phyloP scores from a whole-genome alignment of 2,888 invertebrate species.

The Nesidiocoris tenuis region DNA sequence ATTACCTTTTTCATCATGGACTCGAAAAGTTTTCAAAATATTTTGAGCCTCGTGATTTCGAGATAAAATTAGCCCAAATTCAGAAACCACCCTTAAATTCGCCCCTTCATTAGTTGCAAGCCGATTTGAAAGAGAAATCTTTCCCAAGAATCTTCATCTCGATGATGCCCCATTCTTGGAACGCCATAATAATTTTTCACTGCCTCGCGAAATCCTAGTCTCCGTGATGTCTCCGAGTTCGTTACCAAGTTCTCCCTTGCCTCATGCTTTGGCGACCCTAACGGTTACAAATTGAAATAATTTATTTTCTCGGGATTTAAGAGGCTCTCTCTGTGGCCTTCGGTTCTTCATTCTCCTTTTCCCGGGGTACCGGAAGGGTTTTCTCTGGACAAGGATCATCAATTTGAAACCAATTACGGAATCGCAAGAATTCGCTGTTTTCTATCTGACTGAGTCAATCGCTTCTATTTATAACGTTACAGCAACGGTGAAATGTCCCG shows the following conservation, averaged over 20 bases:
- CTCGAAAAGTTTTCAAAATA: too few species aligned
- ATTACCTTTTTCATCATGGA: too few species aligned
- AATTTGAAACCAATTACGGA: not conserved
- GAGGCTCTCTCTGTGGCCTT: not conserved
- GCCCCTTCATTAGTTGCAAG: too few species aligned
- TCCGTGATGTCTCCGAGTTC: not conserved
- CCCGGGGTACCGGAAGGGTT: not conserved
- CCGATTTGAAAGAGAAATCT: too few species aligned
- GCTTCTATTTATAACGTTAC: too few species aligned
- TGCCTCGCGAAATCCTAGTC: not conserved
- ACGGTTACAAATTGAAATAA: not conserved
- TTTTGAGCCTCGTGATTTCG: too few species aligned
- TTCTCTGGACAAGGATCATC: not conserved
- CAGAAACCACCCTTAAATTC: too few species aligned
- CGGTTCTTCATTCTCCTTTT: too few species aligned
- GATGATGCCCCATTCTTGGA: not conserved
- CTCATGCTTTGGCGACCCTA: not conserved
- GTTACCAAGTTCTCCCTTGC: not conserved
- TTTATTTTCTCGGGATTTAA: not conserved
- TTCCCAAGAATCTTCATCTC: not conserved
- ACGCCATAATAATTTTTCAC: not conserved
- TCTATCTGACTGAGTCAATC: too few species aligned
- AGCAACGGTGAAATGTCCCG: too few species aligned
- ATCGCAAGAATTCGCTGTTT: too few species aligned
- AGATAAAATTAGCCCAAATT: too few species aligned